phyloP scores from a whole-genome alignment of 1,140 invertebrate genomes.

The Aphelenchoides fujianensis region DNA sequence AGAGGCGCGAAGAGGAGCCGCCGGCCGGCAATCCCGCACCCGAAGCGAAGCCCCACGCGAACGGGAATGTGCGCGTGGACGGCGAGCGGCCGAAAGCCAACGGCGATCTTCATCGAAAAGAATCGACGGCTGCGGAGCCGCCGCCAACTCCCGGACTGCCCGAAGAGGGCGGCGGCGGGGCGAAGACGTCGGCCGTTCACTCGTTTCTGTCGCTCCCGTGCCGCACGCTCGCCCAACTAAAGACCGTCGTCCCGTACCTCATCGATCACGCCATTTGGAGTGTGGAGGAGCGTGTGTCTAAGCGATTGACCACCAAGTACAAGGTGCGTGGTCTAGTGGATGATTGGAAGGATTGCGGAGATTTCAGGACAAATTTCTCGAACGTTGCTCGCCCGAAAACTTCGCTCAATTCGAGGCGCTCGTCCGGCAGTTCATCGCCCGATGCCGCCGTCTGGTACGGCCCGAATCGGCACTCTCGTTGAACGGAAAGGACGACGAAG shows the following conservation, averaged over 20 bases:
- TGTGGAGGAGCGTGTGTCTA: constrained; percentile 40
- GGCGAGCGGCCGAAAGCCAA: too few relatives aligned
- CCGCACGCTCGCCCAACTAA: constrained; percentile 29
- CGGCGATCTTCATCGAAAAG: background rate
- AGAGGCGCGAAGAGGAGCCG: too few relatives aligned
- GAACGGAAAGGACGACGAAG: background rate
- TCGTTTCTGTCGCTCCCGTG: constrained; percentile 67
- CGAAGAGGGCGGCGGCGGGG: too few relatives aligned
- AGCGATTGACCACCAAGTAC: constrained; percentile 37
- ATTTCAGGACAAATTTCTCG: constrained; percentile 34
- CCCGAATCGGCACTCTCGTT: constrained; percentile 12
- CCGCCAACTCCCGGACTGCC: too few relatives aligned
- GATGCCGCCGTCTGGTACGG: constrained; percentile 25
- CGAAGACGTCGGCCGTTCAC: background rate
- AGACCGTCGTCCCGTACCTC: constrained; percentile 24
- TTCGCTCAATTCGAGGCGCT: constrained; percentile 28
- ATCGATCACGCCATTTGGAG: constrained; percentile 33
- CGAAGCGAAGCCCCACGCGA: too few relatives aligned
- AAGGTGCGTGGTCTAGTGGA: constrained; percentile 29
- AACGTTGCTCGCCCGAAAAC: constrained; percentile 33
- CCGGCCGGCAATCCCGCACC: background rate
- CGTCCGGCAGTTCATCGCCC: constrained; percentile 30
- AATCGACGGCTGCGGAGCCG: background rate
- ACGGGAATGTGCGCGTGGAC: too few relatives aligned
- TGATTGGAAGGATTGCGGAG: too few relatives aligned